Base-by-base conservation (phyloP, 2,888 invertebrate species). In the Falcaria lacertinaria region DNA sequence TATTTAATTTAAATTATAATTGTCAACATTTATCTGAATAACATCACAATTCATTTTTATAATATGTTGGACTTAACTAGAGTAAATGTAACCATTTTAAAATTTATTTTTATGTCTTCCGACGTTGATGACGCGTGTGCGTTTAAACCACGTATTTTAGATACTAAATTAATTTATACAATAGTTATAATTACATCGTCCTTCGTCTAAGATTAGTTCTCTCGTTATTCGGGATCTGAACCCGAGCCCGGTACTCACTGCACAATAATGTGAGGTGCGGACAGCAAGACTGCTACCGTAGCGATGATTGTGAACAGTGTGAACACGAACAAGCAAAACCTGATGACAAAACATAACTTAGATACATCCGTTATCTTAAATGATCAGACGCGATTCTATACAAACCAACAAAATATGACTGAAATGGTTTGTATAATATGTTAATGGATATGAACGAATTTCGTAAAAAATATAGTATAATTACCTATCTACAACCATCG, bases 401-500 rank as follows among this genome's bases (percentile, higher is more conserved):
- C n/a, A n/a, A n/a, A n/a, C n/a, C n/a, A n/a, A n/a, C n/a, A n/a
- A n/a, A n/a, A n/a, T n/a, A n/a, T n/a, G n/a, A n/a, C n/a, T n/a
- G n/a, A n/a, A n/a, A n/a, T n/a, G n/a, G n/a, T n/a, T n/a, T n/a
- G n/a, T n/a, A n/a, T n/a, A n/a, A n/a, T n/a, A n/a, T n/a, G n/a
- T n/a, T n/a, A n/a, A n/a, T n/a, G n/a, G n/a, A n/a, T n/a, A n/a
- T n/a, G n/a, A n/a, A n/a, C n/a, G n/a, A n/a, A 19, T 19, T 19
- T 3, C 19, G 6, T 4, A 19, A 19, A 19, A 19, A 6, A 19
- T 19, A 19, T 19, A 4, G 2, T 28, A 28, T 28, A 48, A 63
- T 76, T 53, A 93, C 91, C 97, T 94, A 90, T 98, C 98, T 78
- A 98, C 97, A 78, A 98, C 98, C 97, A 98, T 97, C 57, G 98